Percentiles rank a stretch among this genome's conserved stretches.
Evolutionary conservation across 2,797 vertebrate species (phyloP).

Genomic region (Cichlasoma orientale): DNA sequence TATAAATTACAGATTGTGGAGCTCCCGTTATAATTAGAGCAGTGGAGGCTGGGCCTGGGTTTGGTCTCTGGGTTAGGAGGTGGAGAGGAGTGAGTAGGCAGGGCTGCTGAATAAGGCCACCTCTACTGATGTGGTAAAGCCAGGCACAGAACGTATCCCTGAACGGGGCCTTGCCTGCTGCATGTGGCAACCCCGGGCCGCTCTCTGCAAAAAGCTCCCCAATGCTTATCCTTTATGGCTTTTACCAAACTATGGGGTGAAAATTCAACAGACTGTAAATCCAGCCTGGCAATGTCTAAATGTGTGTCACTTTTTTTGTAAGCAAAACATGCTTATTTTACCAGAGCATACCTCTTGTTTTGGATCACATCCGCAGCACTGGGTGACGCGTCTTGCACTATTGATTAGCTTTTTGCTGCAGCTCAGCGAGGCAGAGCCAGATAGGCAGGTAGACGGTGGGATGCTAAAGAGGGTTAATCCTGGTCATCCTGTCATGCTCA

Average conservation of each 20-base stretch:
- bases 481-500: constrained; percentile 81
- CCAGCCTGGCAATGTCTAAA: background rate
- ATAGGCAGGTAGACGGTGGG: constrained; percentile 62
- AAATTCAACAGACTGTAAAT: background rate
- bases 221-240: constrained; percentile 23
- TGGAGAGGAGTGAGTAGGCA: constrained; percentile 60
- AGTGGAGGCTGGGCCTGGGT: constrained; percentile 59
- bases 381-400: constrained; percentile 43
- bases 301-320: background rate
- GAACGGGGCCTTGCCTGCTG: constrained; percentile 51
- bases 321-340: constrained; percentile 15
- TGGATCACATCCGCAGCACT: constrained; percentile 13
- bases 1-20: constrained; percentile 86
- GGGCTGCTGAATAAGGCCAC: constrained; percentile 59
- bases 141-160: constrained; percentile 51
- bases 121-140: constrained; percentile 74
- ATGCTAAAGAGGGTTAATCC: constrained; percentile 88
- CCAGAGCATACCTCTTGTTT: background rate
- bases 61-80: constrained; percentile 64
- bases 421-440: constrained; percentile 47
- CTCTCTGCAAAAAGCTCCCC: constrained; percentile 36
- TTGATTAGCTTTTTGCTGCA: constrained; percentile 61
- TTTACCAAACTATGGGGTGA: constrained; percentile 4
- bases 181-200: constrained; percentile 53
- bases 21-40: constrained; percentile 83